Base-by-base conservation (phyloP, 2,888 invertebrate species). In the Lutraria lutraria region DNA sequence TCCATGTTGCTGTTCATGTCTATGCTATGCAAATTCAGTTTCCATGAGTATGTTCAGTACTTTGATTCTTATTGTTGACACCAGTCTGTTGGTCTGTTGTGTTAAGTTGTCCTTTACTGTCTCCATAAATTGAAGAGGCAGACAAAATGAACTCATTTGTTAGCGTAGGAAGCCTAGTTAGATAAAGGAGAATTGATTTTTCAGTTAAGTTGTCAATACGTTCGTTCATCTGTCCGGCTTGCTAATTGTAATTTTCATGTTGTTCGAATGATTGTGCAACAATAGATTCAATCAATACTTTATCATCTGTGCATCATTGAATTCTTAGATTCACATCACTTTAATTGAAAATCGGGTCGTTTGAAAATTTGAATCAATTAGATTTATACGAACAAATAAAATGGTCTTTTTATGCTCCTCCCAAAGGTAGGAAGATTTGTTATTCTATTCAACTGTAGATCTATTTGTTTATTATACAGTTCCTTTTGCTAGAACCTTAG, bases 251-350 rank as follows among this genome's bases (percentile, higher is more conserved):
- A 25, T n/a, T 68, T 68, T 68, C 25, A 25, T 68, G 12, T 68
- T n/a, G 63, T 68, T 68, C 3, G 25, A 68, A 68, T 68, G 25
- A n/a, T 68, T 68, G n/a, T 25, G n/a, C n/a, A 68, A 68, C 63
- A 25, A 12, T 25, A 25, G 25, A 25, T 21, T 25, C 6, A 3
- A 25, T 68, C 63, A 25, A 25, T 68, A 25, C 63, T 68, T 68
- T n/a, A 25, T 68, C 63, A n/a, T 68, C 25, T 68, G 25, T 25
- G 63, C n/a, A n/a, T 68, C n/a, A 68, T 68, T 68, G 63, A 68
- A 25, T 25, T n/a, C 25, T 68, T 3, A 43, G 8, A 12, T n/a
- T 25, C n/a, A 68, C 25, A 43, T 43, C 25, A 25, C n/a, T 25
- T 68, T 68, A 68, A 68, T 68, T 68, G 63, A 6, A 21, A 12